Percentiles rank a stretch among this genome's conserved stretches.
phyloP scores from a whole-genome alignment of 2,888 invertebrate species.

The Archips xylosteana region DNA sequence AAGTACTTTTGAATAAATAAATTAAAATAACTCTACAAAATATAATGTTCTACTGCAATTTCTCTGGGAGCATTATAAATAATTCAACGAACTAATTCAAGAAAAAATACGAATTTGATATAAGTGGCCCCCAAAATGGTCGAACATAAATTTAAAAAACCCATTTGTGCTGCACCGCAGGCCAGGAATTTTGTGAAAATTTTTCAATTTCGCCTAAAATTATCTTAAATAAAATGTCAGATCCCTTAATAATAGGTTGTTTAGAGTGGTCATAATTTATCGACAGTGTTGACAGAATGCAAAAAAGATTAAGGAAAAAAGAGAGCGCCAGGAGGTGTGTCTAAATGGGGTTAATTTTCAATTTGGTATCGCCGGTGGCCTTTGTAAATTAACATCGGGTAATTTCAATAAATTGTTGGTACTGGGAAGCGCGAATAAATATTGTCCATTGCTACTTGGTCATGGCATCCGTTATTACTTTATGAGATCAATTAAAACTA shows the following conservation, averaged over 20 bases:
- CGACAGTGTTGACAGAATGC: conserved; percentile 79
- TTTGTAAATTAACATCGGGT: conserved; percentile 69
- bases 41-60: conserved; percentile 4
- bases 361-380: conserved; percentile 79
- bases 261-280: conserved; percentile 78
- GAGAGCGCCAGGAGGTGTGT: conserved; percentile 75
- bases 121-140: conserved; percentile 52
- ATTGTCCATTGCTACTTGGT: conserved; percentile 67
- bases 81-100: conserved; percentile 41
- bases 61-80: conserved; percentile 60
- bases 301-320: conserved; percentile 66
- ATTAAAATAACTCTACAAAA: conserved; percentile 5
- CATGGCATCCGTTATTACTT: conserved; percentile 63
- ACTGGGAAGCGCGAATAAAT: conserved; percentile 69
- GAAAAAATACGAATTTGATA: conserved; percentile 39
- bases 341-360: conserved; percentile 83
- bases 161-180: conserved; percentile 73
- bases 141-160: conserved; percentile 75
- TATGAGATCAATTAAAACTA: conserved; percentile 69
- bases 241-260: conserved; percentile 79
- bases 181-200: conserved; percentile 68
- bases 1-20: background rate
- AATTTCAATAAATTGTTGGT: conserved; percentile 72
- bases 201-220: conserved; percentile 78
- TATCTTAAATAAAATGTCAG: conserved; percentile 80